These are phyloP conservation scores for Eolophus roseicapilla DNA, from an alignment of 2,113 vertebrate species.

Conservation along the genomic window DNA sequence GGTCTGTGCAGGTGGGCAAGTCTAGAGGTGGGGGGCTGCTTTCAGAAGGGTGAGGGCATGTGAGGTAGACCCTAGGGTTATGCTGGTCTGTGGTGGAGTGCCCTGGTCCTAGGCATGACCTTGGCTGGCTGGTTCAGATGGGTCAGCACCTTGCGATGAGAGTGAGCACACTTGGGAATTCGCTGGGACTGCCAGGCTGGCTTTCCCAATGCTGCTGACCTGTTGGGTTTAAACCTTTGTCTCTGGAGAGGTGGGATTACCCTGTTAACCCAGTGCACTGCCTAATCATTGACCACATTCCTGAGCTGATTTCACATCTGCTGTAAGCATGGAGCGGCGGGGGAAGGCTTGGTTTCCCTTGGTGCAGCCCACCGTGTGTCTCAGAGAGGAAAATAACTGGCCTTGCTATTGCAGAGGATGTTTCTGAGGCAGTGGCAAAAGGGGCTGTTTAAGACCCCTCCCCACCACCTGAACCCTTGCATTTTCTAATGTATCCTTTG, in stretches of 20 bases:
- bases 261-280: background rate
- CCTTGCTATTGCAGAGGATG: background rate
- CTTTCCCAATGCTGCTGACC: background rate
- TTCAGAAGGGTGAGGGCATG: background rate
- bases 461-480: conserved; percentile 6
- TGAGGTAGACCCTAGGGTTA: background rate
- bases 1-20: background rate
- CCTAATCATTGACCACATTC: background rate
- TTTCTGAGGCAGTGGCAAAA: background rate
- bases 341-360: background rate
- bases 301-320: background rate
- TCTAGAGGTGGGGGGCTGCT: rapidly evolving
- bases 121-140: background rate
- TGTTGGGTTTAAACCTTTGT: background rate
- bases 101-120: background rate
- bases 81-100: background rate
- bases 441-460: background rate
- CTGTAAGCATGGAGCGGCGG: rapidly evolving
- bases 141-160: background rate
- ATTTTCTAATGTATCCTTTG: conserved; percentile 36
- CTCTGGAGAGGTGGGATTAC: background rate
- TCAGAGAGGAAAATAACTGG: background rate
- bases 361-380: rapidly evolving
- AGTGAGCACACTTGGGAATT: background rate
- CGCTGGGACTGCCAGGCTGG: rapidly evolving